These are phyloP conservation scores for Anarsia innoxiella DNA, from an alignment of 2,888 invertebrate species.

Conservation along the genomic window DNA sequence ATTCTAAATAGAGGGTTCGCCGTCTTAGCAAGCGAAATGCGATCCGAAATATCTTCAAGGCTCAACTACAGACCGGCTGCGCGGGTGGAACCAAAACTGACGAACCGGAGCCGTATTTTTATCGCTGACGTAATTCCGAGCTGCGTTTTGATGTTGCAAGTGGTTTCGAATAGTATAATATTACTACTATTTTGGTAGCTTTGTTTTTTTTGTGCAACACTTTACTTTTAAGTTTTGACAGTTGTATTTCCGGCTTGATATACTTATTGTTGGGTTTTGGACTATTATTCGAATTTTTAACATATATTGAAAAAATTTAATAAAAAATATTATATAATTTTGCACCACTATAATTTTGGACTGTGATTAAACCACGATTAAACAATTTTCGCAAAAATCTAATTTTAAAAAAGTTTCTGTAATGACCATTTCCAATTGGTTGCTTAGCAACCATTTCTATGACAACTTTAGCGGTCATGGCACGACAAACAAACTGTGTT, in stretches of 20 bases:
- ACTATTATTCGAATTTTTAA: too few species aligned
- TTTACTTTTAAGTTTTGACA: neutral
- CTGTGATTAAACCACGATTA: too few species aligned
- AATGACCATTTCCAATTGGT: too few species aligned
- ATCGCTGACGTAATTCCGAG: conserved; percentile 53
- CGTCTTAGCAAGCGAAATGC: conserved; percentile 32
- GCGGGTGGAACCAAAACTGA: conserved; percentile 24
- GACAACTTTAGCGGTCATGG: too few species aligned
- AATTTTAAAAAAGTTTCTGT: too few species aligned
- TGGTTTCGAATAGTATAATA: neutral
- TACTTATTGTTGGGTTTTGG: too few species aligned
- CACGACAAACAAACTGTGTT: too few species aligned
- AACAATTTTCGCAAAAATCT: too few species aligned
- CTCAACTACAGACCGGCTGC: conserved; percentile 31
- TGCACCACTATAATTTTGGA: too few species aligned
- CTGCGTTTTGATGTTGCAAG: conserved; percentile 44
- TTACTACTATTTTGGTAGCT: conserved; percentile 5
- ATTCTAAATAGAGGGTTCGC: conserved; percentile 25
- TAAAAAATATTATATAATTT: too few species aligned
- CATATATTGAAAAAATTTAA: too few species aligned
- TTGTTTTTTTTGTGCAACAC: neutral
- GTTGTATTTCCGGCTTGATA: neutral
- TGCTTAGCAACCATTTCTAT: conserved; percentile 12
- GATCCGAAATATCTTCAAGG: conserved; percentile 45
- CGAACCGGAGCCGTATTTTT: conserved; percentile 49